These are phyloP conservation scores for Alexandromys fortis DNA, from an alignment of 2,113 vertebrate genomes.

Conservation along the genomic window DNA sequence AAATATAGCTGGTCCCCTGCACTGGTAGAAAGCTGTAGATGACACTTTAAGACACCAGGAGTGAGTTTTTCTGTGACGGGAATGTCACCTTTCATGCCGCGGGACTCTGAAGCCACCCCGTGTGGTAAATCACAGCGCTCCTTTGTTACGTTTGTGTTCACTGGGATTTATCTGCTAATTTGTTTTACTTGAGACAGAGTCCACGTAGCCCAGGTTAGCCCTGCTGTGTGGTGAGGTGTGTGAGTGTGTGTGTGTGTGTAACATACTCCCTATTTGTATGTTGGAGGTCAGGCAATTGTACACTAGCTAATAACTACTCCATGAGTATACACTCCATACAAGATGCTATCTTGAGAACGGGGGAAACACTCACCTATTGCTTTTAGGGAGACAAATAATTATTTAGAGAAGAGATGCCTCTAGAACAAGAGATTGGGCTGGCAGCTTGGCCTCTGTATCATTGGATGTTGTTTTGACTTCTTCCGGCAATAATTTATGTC, in stretches of 20 bases:
- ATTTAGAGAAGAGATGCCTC: background rate
- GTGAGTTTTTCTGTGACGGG: accelerated
- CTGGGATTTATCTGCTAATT: background rate
- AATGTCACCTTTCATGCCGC: background rate
- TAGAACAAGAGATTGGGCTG: background rate
- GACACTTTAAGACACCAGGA: background rate
- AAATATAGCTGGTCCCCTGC: accelerated
- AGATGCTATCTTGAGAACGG: background rate
- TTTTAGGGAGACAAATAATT: background rate
- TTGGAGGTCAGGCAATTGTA: background rate
- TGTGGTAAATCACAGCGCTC: accelerated
- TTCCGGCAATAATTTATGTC: background rate
- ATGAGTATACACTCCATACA: background rate
- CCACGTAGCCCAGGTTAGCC: background rate
- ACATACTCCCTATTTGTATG: background rate
- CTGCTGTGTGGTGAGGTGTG: background rate
- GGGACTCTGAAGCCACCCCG: background rate
- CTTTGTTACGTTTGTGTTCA: accelerated
- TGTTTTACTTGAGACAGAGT: background rate
- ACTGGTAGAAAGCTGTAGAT: accelerated
- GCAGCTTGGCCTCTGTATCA: background rate
- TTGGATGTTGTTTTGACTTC: background rate
- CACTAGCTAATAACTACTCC: background rate
- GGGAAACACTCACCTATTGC: background rate
- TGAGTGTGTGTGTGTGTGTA: background rate